Evolutionary conservation across 2,888 invertebrate genomes (phyloP), one percentile per base, ranked within the genome.

Genomic region (Phortica okadai): DNA sequence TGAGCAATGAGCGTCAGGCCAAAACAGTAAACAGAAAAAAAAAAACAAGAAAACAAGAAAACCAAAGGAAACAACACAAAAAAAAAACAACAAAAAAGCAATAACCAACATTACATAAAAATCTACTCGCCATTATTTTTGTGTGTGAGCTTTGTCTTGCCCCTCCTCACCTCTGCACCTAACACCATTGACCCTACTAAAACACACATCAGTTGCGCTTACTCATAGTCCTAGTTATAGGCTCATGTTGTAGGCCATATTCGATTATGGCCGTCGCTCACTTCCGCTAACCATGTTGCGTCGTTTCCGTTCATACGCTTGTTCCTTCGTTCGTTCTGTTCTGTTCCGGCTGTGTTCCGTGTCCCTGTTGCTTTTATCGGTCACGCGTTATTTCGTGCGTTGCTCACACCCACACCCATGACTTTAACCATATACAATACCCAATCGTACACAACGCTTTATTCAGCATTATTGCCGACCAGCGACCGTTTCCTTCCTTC

Each of bases 221-320:
- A 50, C 50, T 50, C 50, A 50, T 64, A 64, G 64, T 64, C 64
- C 64, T 64, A 33, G 33, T 64, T 64, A 21, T 64, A 25, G 14
- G 16, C 25, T 59, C 5, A 16, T 14, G 1, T 14, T 62, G 6
- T 25, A 8, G 11, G 64, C 64, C 64, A 10, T 16, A 45, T 45
- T 16, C 45, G 69, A 7, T 3, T 21, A 70, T 70, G 45, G 50
- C 69, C 69, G 50, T 10, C 54, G 87, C 82, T 86, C 86, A 86
- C 87, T 86, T 88, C 85, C 88, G 85, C 83, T 86, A 85, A 88
- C 82, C 88, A 88, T 86, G 87, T 88, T 87, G 87, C 88, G 83
- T 81, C 87, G 84, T 87, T 88, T 85, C 85, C 85, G 85, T 75
- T 81, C 70, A 25, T 62, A 25, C 25, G 25, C 25, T 4, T 59